phyloP scores from a whole-genome alignment of 2,888 invertebrate genomes.

The Strigamia maritima region DNA sequence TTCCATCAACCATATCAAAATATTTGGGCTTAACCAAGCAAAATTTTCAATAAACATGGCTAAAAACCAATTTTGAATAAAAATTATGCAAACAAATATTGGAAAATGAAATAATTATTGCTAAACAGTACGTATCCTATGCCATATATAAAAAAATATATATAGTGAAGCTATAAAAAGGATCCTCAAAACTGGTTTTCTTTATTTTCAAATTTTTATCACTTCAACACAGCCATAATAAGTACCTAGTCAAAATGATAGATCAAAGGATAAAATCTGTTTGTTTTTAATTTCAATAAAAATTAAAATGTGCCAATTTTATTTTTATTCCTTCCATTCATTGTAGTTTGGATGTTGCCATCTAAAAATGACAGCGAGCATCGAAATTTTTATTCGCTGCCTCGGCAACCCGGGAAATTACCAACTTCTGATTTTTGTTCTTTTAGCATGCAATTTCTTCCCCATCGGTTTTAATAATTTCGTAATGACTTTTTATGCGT shows the following conservation, averaged over 20 bases:
- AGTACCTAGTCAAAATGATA: neutral
- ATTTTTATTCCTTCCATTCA: neutral
- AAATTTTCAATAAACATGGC: too few species aligned
- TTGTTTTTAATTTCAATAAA: neutral
- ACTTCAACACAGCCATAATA: neutral
- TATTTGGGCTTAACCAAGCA: neutral
- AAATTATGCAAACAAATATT: too few species aligned
- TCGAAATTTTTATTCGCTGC: slow-evolving; percentile 33
- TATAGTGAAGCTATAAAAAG: neutral
- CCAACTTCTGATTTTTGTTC: slow-evolving; percentile 38
- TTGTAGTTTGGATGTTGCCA: slow-evolving; percentile 12
- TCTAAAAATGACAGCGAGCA: slow-evolving; percentile 28
- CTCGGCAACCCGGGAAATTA: slow-evolving; percentile 39
- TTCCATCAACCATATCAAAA: neutral
- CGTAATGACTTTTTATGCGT: slow-evolving; percentile 39
- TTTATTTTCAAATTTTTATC: neutral
- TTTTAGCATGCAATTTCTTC: slow-evolving; percentile 41
- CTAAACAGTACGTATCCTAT: neutral
- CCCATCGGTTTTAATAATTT: slow-evolving; percentile 41
- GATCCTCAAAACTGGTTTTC: neutral
- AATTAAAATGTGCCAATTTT: neutral
- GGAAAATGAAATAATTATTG: neutral
- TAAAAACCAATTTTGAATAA: too few species aligned
- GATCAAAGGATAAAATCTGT: neutral
- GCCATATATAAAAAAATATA: too few species aligned